These are phyloP conservation scores for Crotalus tigris DNA, from an alignment of 2,113 vertebrate species.

Conservation along the genomic window DNA sequence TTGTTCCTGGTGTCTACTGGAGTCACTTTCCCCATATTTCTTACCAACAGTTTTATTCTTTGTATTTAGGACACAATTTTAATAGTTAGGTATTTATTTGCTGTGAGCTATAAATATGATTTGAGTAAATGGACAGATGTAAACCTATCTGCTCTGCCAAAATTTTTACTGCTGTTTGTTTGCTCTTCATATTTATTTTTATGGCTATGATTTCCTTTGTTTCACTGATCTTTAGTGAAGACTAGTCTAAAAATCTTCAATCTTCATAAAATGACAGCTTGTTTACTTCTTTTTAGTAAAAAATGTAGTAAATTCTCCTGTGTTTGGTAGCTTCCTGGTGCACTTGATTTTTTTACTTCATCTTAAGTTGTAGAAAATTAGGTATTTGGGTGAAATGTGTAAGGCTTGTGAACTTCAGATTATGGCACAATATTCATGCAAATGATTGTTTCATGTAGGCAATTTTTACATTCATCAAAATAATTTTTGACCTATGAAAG, in stretches of 20 bases:
- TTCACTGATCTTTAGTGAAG: background rate
- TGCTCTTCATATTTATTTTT: background rate
- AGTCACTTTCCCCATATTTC: background rate
- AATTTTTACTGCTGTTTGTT: background rate
- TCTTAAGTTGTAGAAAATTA: background rate
- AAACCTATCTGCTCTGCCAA: background rate
- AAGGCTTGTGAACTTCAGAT: background rate
- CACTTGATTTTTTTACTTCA: background rate
- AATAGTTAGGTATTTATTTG: background rate
- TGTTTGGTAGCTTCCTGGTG: background rate
- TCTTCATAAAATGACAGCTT: background rate
- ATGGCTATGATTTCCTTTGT: background rate
- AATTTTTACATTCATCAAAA: background rate
- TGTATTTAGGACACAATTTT: background rate
- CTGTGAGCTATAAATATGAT: background rate
- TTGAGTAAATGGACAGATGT: background rate
- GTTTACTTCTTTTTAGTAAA: background rate
- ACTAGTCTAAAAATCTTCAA: background rate
- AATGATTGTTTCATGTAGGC: background rate
- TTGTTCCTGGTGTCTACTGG: background rate
- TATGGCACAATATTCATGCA: background rate
- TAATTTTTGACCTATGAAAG: background rate
- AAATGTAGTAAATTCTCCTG: background rate
- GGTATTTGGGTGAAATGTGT: background rate
- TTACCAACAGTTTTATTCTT: background rate